phyloP scores from a whole-genome alignment of 1,140 invertebrate species.

The Penaeus indicus region DNA sequence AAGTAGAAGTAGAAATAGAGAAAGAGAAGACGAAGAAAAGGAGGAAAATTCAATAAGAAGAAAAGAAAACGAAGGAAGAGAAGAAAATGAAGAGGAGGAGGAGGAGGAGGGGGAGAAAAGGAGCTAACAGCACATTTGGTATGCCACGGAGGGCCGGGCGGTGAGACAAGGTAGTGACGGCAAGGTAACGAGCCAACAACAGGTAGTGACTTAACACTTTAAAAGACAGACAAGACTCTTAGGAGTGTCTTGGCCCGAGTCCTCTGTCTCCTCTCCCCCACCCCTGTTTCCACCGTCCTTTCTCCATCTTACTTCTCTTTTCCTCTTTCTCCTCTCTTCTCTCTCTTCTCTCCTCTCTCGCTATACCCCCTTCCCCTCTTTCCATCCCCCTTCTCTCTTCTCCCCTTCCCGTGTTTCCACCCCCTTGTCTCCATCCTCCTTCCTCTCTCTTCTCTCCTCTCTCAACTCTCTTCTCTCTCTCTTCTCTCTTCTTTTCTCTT shows the following conservation, averaged over 20 bases:
- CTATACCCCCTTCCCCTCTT: not conserved
- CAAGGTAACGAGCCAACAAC: not conserved
- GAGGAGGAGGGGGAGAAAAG: not conserved
- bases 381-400: not conserved
- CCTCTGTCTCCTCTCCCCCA: too few relatives aligned
- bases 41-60: not conserved
- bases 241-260: too few relatives aligned
- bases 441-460: not conserved
- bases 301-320: not conserved
- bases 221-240: too few relatives aligned
- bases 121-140: not conserved
- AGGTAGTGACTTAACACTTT: too few relatives aligned
- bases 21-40: too few relatives aligned
- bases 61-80: conserved; percentile 4
- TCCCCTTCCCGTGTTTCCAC: not conserved
- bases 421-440: not conserved
- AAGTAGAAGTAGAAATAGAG: not conserved
- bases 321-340: not conserved
- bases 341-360: not conserved
- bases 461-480: not conserved
- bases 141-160: not conserved
- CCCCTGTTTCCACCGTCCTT: not conserved
- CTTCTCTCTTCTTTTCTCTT: too few relatives aligned
- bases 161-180: conserved; percentile 15
- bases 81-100: conserved; percentile 23